Conservation (phyloP, 2,113 vertebrate genomes). For the Protobothrops flavoviridis region DNA sequence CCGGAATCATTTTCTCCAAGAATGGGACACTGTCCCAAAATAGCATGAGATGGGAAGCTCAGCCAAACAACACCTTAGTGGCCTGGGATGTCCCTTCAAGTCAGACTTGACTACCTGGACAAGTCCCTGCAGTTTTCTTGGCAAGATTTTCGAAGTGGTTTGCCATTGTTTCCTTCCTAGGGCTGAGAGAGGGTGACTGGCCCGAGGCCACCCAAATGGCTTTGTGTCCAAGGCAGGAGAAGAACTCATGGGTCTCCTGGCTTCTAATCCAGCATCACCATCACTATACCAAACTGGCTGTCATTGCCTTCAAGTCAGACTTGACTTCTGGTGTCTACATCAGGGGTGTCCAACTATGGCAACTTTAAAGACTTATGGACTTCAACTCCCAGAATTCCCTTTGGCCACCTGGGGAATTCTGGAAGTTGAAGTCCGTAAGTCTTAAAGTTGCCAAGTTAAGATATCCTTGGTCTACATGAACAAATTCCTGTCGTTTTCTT, state of each 20-base stretch:
- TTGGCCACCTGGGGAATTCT: not conserved
- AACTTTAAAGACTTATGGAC: not conserved
- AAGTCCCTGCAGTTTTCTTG: not conserved
- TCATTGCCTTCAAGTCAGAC: not conserved
- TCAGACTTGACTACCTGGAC: not conserved
- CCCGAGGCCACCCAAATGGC: not conserved
- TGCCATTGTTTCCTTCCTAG: not conserved
- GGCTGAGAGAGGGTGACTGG: not conserved
- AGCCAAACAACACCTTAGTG: not conserved
- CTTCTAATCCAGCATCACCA: not conserved
- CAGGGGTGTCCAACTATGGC: not conserved
- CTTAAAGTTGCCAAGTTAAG: too few species aligned
- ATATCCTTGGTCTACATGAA: not conserved
- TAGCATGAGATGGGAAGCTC: too few species aligned
- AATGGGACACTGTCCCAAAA: not conserved
- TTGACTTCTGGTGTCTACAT: not conserved
- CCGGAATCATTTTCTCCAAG: not conserved
- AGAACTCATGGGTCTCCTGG: not conserved
- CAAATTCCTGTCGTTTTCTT: not conserved
- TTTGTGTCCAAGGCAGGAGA: not conserved
- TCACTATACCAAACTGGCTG: not conserved
- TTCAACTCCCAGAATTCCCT: not conserved
- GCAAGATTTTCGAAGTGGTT: not conserved
- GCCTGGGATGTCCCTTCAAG: not conserved
- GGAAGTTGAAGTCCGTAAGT: too few species aligned